These are phyloP conservation scores for Abrostola triplasia DNA, from an alignment of 2,888 invertebrate genomes.

Conservation along the genomic window DNA sequence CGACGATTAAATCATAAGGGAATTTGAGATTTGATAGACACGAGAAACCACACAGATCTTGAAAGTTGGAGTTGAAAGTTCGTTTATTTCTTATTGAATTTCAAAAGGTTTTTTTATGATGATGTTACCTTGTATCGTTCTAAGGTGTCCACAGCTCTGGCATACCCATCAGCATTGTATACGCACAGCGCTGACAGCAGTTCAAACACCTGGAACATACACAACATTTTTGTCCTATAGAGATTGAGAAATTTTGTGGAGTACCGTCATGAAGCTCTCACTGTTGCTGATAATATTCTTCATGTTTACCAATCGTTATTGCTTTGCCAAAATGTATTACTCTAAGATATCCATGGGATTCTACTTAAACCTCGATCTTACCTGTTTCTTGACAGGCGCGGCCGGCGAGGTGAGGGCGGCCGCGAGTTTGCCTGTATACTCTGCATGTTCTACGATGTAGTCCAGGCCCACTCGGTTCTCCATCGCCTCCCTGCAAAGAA, in stretches of 20 bases:
- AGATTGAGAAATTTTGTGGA: background rate
- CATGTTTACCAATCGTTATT: too few relatives aligned
- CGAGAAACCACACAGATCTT: too few relatives aligned
- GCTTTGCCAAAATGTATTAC: too few relatives aligned
- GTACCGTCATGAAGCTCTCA: too few relatives aligned
- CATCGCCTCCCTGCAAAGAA: conserved; percentile 86
- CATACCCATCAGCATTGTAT: conserved; percentile 96
- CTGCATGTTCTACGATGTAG: conserved; percentile 97
- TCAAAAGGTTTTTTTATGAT: too few relatives aligned
- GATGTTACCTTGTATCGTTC: conserved; percentile 96
- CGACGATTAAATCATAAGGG: too few relatives aligned
- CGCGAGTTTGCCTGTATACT: conserved; percentile 96
- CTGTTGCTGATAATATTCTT: too few relatives aligned
- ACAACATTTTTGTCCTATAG: background rate
- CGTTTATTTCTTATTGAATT: too few relatives aligned
- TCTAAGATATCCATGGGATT: too few relatives aligned
- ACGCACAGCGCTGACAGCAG: conserved; percentile 97
- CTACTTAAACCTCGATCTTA: conserved; percentile 36
- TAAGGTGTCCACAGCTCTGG: conserved; percentile 95
- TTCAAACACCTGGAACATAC: conserved; percentile 92
- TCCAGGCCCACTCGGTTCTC: conserved; percentile 97
- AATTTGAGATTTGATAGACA: too few relatives aligned
- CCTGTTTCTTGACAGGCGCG: conserved; percentile 97
- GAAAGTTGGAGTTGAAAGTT: too few relatives aligned
- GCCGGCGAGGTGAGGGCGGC: conserved; percentile 97